Base-by-base conservation (phyloP, 2,888 invertebrate species). In the Xestia rhomboidea region DNA sequence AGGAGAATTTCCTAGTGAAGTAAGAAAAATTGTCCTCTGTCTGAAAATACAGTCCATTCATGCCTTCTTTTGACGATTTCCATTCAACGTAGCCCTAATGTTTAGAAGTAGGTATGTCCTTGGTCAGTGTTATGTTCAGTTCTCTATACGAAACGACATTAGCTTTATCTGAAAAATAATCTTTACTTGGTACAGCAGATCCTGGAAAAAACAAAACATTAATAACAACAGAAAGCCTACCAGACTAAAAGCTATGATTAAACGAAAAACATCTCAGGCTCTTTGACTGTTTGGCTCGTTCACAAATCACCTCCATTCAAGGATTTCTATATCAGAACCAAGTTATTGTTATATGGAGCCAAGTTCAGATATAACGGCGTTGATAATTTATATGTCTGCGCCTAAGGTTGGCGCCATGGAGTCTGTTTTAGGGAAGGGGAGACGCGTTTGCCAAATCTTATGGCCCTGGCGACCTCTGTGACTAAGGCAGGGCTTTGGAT, bases 381-480 rank as follows among this genome's bases (percentile, higher is more conserved):
- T 81, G 62, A 63, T 73, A 81, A 83, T 86, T 85, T 87, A 81
- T 79, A 66, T 68, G 79, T 75, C 64, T 71, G 49, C 66, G 64
- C 73, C 76, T 74, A 78, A 73, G 49, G 69, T 44, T 30, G 88
- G 89, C 86, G 89, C 81, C 88, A 21, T 34, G 49, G 34, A 46
- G 89, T 88, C 88, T 87, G 79, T 72, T 79, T 27, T 66, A 38
- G 41, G 70, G n/a, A 10, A n/a, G 51, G 66, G 67, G 54, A 74
- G 69, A 79, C 27, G 70, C 46, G 38, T 68, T 76, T 82, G 87
- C 80, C 87, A 88, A 87, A 76, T 86, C 68, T 74, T 75, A 78
- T 73, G 70, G 76, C 44, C 3, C 38, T n/a, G 24, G 27, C 46
- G 72, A 77, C 86, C 70, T 70, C 54, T 63, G 64, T 13, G 30